Evolutionary conservation across 2,888 invertebrate genomes (phyloP).

Genomic region (Nomada ferruginata): DNA sequence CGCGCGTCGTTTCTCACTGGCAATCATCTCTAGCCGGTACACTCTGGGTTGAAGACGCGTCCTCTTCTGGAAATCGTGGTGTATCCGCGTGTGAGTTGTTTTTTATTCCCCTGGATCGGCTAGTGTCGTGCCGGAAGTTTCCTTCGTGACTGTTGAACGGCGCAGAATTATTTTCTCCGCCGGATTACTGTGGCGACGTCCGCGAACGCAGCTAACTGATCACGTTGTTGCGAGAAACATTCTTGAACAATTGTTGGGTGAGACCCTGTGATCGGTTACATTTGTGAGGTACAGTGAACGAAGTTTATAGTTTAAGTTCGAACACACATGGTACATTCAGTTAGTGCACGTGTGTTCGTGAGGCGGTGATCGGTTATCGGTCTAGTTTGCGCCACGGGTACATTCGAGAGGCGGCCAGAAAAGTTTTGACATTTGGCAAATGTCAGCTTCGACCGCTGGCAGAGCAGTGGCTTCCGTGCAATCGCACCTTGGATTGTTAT

Average conservation of each 20-base stretch:
- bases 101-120: conserved; percentile 17
- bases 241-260: not conserved
- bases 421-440: conserved; percentile 71
- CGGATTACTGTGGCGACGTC: not conserved
- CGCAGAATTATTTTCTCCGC: not conserved
- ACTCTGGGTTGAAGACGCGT: conserved; percentile 52
- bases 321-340: not conserved
- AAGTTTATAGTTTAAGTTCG: not conserved
- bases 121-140: conserved; percentile 19
- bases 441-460: conserved; percentile 55
- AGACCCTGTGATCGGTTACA: not conserved
- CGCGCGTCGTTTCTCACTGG: conserved; percentile 61
- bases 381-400: conserved; percentile 57
- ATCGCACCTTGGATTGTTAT: conserved; percentile 54
- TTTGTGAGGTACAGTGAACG: not conserved
- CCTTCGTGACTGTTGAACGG: not conserved
- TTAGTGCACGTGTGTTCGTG: conserved; percentile 30
- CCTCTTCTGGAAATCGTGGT: conserved; percentile 32
- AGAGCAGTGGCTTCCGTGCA: conserved; percentile 47
- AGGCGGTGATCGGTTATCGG: conserved; percentile 21
- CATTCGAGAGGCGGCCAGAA: conserved; percentile 37
- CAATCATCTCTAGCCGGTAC: conserved; percentile 55
- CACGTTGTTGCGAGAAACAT: too few relatives aligned
- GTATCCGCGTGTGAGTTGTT: conserved; percentile 31
- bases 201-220: not conserved